Conservation (phyloP, 1,140 invertebrate species). For the Hetaerina americana region DNA sequence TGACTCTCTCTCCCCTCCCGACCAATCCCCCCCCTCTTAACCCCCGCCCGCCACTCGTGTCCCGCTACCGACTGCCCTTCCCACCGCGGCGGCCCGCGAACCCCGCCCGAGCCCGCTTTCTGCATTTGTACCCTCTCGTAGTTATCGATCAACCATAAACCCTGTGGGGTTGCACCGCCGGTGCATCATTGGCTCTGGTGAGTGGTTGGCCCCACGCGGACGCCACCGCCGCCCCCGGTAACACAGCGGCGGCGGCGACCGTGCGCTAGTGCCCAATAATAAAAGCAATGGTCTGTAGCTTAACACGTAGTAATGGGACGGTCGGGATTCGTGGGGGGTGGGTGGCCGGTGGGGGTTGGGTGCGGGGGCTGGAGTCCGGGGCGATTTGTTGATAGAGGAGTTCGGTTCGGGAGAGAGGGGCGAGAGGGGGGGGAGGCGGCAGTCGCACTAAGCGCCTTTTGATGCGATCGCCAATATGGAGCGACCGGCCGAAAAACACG, state of each 20-base stretch:
- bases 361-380: no score
- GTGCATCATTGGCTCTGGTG: neutral
- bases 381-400: neutral
- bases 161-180: neutral
- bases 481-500: neutral
- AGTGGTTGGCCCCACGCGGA: neutral
- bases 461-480: neutral
- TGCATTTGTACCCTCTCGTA: conserved; percentile 10
- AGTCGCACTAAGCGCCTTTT: neutral
- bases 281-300: neutral
- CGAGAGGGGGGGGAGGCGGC: neutral
- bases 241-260: no score
- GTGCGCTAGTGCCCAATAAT: neutral
- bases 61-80: neutral
- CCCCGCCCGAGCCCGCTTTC: conserved; percentile 12
- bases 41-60: conserved; percentile 1
- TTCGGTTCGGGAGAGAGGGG: neutral
- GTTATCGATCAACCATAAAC: neutral
- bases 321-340: neutral
- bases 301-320: neutral
- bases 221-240: neutral
- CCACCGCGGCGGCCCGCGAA: conserved; percentile 9
- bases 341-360: no score
- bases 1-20: neutral
- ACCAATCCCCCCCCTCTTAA: neutral